Percentiles rank a stretch among this genome's conserved stretches.
phyloP scores from a whole-genome alignment of 2,797 vertebrate genomes.

The Merluccius polli region DNA sequence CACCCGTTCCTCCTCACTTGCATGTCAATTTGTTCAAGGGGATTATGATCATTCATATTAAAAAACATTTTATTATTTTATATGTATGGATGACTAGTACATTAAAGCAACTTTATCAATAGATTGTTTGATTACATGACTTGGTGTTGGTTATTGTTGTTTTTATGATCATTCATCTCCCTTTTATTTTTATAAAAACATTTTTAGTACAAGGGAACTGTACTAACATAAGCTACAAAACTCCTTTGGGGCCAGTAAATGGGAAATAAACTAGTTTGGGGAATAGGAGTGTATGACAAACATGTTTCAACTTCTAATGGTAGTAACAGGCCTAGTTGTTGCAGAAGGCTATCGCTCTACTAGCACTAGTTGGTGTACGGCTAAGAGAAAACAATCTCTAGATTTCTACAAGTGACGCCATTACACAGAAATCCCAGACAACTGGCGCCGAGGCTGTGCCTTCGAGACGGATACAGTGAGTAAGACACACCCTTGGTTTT shows the following conservation, averaged over 20 bases:
- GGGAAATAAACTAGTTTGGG: not conserved
- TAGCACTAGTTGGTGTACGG: not conserved
- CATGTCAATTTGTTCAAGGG: not conserved
- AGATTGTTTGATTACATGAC: not conserved
- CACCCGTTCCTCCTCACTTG: conserved; percentile 6
- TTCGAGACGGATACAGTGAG: conserved; percentile 71
- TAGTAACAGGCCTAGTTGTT: not conserved
- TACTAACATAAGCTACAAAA: not conserved
- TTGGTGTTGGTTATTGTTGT: not conserved
- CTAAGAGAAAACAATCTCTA: conserved; percentile 55
- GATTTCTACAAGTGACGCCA: conserved; percentile 73
- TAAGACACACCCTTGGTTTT: conserved; percentile 73
- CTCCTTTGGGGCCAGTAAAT: not conserved
- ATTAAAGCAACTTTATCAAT: not conserved
- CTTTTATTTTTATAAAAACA: not conserved
- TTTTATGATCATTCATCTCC: not conserved
- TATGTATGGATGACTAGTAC: not conserved
- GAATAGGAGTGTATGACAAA: not conserved
- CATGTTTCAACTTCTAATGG: not conserved
- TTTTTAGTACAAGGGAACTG: not conserved
- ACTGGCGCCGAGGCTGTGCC: conserved; percentile 73
- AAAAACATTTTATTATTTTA: not conserved
- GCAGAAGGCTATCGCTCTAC: not conserved
- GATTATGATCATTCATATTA: not conserved
- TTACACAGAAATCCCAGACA: conserved; percentile 76